Evolutionary conservation across 2,113 vertebrate species (phyloP), one percentile per base, ranked within the genome.

Genomic region (Trinectes maculatus): DNA sequence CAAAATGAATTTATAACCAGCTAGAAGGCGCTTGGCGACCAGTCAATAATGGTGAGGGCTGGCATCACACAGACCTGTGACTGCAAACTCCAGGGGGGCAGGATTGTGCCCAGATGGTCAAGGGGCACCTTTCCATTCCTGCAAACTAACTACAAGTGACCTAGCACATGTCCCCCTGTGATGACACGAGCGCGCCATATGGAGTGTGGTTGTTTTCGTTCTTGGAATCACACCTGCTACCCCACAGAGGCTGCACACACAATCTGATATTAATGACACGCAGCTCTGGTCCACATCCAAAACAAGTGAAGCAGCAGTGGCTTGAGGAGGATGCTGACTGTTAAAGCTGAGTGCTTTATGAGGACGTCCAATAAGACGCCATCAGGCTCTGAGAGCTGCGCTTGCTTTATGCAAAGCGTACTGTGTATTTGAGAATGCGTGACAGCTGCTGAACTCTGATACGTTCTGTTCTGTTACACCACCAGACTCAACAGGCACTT

Each of bases 81-180:
- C 36, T 52, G 29, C 54, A 43, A 54, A 36, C 63, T 67, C 48
- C 21, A 15, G 43, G 36, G 70, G 61, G 9, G 53, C 58, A 69
- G 44, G 36, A 40, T 25, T 61, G 37, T 53, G 72, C 54, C 59
- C 87, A 89, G 84, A 88, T 88, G 89, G 85, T 67, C 16, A 7
- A 36, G 66, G 42, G 49, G 10, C 54, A 65, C 28, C 51, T 21
- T 25, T 48, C 44, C 70, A 26, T 9, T 26, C 3, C 39, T 44
- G 19, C 11, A 16, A 77, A 75, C 63, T 49, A 42, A 65, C 77
- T 31, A 83, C 79, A 78, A 85, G 79, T 85, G 81, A 83, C 79
- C 84, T 18, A 48, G 60, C 73, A 29, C 78, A 71, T 31, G 37
- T 82, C 79, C 75, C 83, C 79, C 83, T 83, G 84, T 54, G 76